Conservation (phyloP, 2,888 invertebrate genomes). For the Thumatha senex region DNA sequence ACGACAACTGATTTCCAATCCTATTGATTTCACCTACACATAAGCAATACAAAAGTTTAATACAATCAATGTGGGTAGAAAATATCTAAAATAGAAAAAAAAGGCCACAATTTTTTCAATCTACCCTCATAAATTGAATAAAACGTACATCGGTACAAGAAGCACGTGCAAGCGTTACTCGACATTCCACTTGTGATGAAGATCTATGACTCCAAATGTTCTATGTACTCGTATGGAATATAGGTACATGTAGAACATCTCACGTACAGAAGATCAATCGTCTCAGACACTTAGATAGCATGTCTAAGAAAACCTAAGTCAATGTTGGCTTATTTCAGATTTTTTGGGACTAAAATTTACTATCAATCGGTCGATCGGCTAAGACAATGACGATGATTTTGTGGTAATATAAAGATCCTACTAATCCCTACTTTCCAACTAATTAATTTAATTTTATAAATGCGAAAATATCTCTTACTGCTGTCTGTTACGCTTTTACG, state of each 20-base stretch:
- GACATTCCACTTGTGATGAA: neutral
- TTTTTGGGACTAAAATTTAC: too few relatives aligned
- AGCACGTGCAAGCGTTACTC: neutral
- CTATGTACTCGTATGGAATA: neutral
- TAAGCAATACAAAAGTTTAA: neutral
- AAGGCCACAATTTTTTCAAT: neutral
- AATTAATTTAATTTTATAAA: too few relatives aligned
- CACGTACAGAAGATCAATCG: neutral
- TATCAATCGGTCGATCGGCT: too few relatives aligned
- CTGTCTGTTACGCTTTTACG: too few relatives aligned
- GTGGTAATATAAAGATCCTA: too few relatives aligned
- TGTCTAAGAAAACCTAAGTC: neutral
- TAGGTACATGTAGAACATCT: neutral
- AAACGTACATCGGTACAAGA: neutral
- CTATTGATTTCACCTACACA: too few relatives aligned
- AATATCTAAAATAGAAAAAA: neutral
- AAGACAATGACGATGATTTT: too few relatives aligned
- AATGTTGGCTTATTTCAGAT: too few relatives aligned
- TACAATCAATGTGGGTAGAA: neutral
- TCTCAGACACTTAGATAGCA: neutral
- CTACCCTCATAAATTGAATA: neutral
- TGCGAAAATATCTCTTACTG: too few relatives aligned
- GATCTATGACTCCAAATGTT: conserved; percentile 1
- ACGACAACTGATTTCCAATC: neutral
- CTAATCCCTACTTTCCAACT: too few relatives aligned